Evolutionary conservation across 2,888 invertebrate species (phyloP).

Genomic region (Beris morrisii): DNA sequence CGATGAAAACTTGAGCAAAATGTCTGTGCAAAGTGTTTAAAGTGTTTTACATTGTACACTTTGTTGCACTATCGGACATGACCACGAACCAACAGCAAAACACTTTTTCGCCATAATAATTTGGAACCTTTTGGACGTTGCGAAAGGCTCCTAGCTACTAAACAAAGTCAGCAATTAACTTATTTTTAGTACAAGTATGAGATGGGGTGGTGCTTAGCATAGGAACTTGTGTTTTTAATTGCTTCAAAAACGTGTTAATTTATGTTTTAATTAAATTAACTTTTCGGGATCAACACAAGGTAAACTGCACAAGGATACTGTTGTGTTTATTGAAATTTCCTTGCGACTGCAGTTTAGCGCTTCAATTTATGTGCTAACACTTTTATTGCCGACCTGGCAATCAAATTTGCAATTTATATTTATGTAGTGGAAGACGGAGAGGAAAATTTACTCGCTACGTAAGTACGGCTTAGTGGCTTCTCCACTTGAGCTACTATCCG

Average conservation of each 20-base stretch:
- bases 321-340: conserved; percentile 24
- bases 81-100: conserved; percentile 8
- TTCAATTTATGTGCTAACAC: conserved; percentile 14
- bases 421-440: conserved; percentile 13
- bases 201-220: background rate
- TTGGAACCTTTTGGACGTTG: background rate
- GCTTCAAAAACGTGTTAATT: conserved; percentile 27
- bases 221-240: conserved; percentile 21
- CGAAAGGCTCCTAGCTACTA: background rate
- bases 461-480: no score
- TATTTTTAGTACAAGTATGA: background rate
- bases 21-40: conserved; percentile 1
- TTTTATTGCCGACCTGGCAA: conserved; percentile 20
- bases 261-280: conserved; percentile 31
- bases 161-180: conserved; percentile 25
- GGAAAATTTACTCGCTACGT: conserved; percentile 3
- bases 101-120: background rate
- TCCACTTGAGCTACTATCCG: no score
- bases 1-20: conserved; percentile 3
- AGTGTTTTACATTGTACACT: conserved; percentile 1
- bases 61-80: conserved; percentile 22
- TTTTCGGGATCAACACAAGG: conserved; percentile 8
- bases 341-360: conserved; percentile 18
- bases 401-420: conserved; percentile 29
- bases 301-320: background rate